Conservation (phyloP, 2,888 invertebrate genomes). For the Hypena proboscidalis region DNA sequence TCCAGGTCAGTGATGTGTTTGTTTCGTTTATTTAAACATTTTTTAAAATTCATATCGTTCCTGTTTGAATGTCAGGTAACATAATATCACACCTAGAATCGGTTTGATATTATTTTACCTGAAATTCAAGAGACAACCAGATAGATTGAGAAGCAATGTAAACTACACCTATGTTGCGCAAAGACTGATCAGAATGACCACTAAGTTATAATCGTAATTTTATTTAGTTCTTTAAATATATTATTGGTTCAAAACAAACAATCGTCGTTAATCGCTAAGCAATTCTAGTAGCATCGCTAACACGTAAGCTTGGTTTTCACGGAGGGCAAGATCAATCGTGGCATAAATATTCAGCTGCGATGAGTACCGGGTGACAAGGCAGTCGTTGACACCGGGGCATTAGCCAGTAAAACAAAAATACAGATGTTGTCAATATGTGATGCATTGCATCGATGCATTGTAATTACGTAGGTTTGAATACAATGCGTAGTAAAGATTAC, state of each 20-base stretch:
- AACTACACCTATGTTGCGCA: too few species aligned
- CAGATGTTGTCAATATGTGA: constrained; percentile 13
- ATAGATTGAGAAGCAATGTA: too few species aligned
- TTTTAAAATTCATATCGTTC: too few species aligned
- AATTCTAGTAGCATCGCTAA: constrained; percentile 23
- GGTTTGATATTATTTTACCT: too few species aligned
- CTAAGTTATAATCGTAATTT: too few species aligned
- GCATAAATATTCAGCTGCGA: constrained; percentile 54
- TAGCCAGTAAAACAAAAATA: constrained; percentile 24
- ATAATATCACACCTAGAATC: too few species aligned
- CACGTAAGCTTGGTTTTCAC: constrained; percentile 31
- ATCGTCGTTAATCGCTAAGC: background rate
- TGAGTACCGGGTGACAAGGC: constrained; percentile 44
- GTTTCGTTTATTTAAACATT: background rate
- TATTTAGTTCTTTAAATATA: too few species aligned
- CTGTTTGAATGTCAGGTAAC: too few species aligned
- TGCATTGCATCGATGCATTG: constrained; percentile 11
- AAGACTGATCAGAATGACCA: too few species aligned
- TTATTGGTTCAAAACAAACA: constrained; percentile 8
- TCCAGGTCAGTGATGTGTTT: background rate
- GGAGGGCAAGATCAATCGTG: constrained; percentile 48
- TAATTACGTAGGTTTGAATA: constrained; percentile 8
- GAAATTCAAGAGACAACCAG: too few species aligned
- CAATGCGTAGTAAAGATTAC: background rate
- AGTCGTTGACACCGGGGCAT: constrained; percentile 39